A percentile compares a stretch with the other conserved stretches of the same genome.
Conservation (phyloP, 2,113 vertebrate genomes). For the Muscicapa adusta region DNA sequence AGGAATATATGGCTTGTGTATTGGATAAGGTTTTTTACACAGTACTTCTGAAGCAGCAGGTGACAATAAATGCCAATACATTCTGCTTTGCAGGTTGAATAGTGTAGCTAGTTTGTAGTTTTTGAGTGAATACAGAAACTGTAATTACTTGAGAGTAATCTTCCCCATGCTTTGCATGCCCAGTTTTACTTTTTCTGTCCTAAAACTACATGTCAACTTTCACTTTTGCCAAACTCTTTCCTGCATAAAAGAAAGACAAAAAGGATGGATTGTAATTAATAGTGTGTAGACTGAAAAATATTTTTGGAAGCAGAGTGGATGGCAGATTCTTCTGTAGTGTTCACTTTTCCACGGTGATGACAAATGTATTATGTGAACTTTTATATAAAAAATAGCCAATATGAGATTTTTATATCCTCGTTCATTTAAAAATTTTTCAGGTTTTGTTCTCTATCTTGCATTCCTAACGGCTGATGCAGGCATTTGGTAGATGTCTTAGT, state of each 20-base stretch:
- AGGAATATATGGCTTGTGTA: rapidly evolving
- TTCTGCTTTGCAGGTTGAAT: background rate
- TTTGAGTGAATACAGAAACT: background rate
- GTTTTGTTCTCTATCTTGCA: background rate
- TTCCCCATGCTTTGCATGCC: background rate
- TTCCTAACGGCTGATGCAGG: background rate
- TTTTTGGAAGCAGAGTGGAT: background rate
- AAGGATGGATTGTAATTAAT: background rate
- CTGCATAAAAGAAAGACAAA: background rate
- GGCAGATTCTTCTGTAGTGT: background rate
- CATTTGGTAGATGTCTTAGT: background rate
- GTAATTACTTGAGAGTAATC: background rate
- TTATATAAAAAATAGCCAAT: background rate
- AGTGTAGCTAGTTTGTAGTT: rapidly evolving
- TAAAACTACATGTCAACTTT: background rate
- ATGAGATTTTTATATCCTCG: rapidly evolving
- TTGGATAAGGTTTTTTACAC: background rate
- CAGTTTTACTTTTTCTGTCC: background rate
- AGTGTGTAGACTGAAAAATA: background rate
- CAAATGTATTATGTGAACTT: background rate
- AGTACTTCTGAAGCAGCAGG: background rate
- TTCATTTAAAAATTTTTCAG: background rate
- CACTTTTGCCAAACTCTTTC: background rate
- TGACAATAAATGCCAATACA: background rate
- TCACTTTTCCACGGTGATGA: background rate